Conservation (phyloP, 2,888 invertebrate genomes). For the Rhogogaster chlorosoma region DNA sequence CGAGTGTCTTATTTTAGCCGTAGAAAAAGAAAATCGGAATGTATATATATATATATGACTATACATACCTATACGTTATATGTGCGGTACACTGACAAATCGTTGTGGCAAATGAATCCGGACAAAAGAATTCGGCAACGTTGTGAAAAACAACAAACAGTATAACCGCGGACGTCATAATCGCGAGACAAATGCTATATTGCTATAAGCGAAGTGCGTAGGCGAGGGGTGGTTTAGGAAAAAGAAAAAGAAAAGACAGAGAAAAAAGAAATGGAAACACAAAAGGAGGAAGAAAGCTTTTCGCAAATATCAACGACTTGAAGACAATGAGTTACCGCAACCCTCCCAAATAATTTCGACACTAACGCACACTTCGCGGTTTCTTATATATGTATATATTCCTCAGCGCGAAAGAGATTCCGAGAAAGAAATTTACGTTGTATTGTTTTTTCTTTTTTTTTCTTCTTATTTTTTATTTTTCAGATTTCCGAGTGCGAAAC, state of each 20-base stretch:
- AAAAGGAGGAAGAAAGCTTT: background rate
- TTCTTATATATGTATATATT: too few species aligned
- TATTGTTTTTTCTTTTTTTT: background rate
- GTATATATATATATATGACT: background rate
- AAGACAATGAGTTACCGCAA: background rate
- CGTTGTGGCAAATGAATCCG: constrained; percentile 51
- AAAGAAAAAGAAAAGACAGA: background rate
- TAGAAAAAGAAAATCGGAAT: background rate
- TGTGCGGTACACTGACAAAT: constrained; percentile 46
- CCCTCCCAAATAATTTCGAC: background rate
- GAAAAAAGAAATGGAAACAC: background rate
- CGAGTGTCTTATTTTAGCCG: background rate
- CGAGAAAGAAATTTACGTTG: background rate
- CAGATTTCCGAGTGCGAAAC: background rate
- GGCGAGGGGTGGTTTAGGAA: background rate
- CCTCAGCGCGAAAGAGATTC: background rate
- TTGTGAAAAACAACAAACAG: constrained; percentile 53
- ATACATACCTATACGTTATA: background rate
- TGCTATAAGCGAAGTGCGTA: background rate
- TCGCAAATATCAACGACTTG: background rate
- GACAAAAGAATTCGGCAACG: constrained; percentile 49
- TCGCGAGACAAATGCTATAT: constrained; percentile 56
- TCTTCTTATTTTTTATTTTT: background rate
- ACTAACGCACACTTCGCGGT: background rate
- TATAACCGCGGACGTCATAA: constrained; percentile 51